phyloP scores from a whole-genome alignment of 2,113 vertebrate genomes.

The Caretta caretta region DNA sequence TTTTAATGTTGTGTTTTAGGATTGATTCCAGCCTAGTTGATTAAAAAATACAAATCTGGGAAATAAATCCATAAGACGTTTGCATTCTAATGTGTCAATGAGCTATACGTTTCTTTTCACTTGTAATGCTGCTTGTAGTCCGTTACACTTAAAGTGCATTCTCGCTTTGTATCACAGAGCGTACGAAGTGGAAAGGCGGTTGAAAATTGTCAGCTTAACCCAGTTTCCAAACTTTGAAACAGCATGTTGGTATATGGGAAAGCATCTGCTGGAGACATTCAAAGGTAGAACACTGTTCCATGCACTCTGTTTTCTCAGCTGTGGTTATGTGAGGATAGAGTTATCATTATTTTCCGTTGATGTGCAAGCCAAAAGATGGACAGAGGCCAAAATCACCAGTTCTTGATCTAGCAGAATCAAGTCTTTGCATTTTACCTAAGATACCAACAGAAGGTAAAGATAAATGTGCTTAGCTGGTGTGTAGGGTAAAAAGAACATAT shows the following conservation, averaged over 20 bases:
- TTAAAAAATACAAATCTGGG: neutral
- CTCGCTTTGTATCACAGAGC: conserved; percentile 86
- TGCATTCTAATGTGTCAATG: neutral
- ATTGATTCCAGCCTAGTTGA: neutral
- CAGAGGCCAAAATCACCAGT: neutral
- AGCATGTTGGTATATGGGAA: conserved; percentile 97
- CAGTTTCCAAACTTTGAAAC: conserved; percentile 97
- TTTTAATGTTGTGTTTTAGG: neutral
- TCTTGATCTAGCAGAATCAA: neutral
- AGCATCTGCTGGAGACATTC: conserved; percentile 93
- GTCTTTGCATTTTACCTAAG: neutral
- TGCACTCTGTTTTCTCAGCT: neutral
- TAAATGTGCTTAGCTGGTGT: neutral
- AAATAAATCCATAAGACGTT: neutral
- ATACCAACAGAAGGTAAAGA: neutral
- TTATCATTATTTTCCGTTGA: neutral
- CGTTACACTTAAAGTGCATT: neutral
- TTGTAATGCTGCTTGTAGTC: neutral
- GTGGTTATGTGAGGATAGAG: neutral
- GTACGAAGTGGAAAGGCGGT: conserved; percentile 95
- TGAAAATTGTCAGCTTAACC: conserved; percentile 94
- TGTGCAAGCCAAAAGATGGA: neutral
- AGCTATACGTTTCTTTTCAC: neutral
- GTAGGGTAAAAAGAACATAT: neutral
- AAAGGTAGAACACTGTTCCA: conserved; percentile 85